A percentile compares a stretch with the other conserved stretches of the same genome.
phyloP scores from a whole-genome alignment of 2,888 invertebrate genomes.

The Prionchulus punctatus region DNA sequence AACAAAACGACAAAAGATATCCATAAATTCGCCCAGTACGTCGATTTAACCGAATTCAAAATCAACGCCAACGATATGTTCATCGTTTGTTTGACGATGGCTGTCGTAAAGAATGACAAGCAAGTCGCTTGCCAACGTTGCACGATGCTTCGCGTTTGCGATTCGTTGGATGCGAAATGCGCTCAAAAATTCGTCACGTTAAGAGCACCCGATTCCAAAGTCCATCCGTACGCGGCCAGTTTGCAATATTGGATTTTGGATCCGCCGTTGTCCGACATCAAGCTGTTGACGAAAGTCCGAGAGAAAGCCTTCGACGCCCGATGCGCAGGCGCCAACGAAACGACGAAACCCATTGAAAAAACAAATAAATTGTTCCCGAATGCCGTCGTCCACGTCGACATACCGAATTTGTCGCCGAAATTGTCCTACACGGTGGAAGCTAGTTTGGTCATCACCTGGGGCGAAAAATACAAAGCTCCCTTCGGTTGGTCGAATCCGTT shows the following conservation, averaged over 20 bases:
- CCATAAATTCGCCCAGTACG: background rate
- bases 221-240: background rate
- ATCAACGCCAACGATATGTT: background rate
- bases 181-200: background rate
- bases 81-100: background rate
- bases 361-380: too few relatives aligned
- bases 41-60: background rate
- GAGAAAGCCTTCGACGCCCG: background rate
- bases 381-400: background rate
- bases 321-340: background rate
- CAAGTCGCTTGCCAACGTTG: background rate
- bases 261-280: background rate
- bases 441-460: background rate
- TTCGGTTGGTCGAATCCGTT: conserved; percentile 1
- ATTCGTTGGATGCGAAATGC: background rate
- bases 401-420: background rate
- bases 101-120: background rate
- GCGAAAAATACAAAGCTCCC: background rate
- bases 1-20: too few relatives aligned
- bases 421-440: background rate
- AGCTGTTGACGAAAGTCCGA: background rate
- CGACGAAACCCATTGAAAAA: too few relatives aligned
- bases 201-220: background rate
- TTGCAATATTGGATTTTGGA: background rate
- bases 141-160: background rate